A percentile compares a stretch with the other conserved stretches of the same genome.
phyloP scores from a whole-genome alignment of 2,797 vertebrate species.

The Neosalanx taihuensis region DNA sequence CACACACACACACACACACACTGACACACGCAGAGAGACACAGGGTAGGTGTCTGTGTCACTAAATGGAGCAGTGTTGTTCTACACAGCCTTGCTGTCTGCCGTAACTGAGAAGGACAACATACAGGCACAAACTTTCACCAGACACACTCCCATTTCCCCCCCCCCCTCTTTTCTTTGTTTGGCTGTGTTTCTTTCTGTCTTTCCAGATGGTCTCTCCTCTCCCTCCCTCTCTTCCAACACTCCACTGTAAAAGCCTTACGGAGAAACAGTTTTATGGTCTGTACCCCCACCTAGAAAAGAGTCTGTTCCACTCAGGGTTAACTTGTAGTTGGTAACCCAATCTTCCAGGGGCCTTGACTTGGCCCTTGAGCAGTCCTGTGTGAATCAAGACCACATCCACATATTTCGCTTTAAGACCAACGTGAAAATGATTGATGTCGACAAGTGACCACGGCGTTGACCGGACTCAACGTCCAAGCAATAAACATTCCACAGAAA shows the following conservation, averaged over 20 bases:
- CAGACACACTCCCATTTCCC: background rate
- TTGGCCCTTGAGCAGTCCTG: background rate
- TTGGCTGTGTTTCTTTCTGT: constrained; percentile 5
- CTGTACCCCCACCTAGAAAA: too few relatives aligned
- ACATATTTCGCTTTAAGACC: constrained; percentile 13
- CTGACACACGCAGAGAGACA: too few relatives aligned
- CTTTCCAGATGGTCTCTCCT: constrained; percentile 3
- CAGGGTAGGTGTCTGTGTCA: constrained; percentile 45
- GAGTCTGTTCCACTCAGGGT: constrained; percentile 5
- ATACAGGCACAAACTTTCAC: constrained; percentile 10
- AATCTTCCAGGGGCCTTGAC: background rate
- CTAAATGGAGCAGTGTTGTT: constrained; percentile 56
- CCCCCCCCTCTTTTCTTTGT: background rate
- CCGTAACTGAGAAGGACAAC: constrained; percentile 24
- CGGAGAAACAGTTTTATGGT: background rate
- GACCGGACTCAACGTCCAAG: background rate
- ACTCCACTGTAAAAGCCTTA: constrained; percentile 3
- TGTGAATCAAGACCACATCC: background rate
- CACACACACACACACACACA: background rate
- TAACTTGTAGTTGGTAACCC: constrained; percentile 24
- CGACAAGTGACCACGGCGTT: background rate
- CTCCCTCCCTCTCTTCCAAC: background rate
- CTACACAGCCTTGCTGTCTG: constrained; percentile 41
- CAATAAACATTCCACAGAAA: background rate
- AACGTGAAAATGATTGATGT: constrained; percentile 4